Base-by-base conservation (phyloP, 30 jellyfish, hydroid and myxozoan genomes). In the Phacellophora camtschatica region DNA sequence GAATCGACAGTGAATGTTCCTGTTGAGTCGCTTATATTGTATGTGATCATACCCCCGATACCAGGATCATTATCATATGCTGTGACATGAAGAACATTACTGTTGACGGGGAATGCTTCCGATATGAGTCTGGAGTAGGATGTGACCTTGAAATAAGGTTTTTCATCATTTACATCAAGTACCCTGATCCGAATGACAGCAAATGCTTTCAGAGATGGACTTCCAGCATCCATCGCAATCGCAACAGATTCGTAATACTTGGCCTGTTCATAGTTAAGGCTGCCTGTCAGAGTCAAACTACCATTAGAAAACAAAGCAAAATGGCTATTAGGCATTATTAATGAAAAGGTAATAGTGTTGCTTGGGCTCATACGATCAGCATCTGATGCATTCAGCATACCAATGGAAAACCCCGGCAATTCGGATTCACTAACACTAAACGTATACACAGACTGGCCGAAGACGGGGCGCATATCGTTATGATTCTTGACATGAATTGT, bases 31-130 rank as follows among this genome's bases (percentile, higher is more conserved):
- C 18, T 20, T 8, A 90, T 49, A 23, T 67, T 33, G 30, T 74
- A 90, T 1, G 64, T 37, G 12, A 86, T 62, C 34, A 24, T 13
- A n/a, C 94, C 94, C 16, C 87, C 79, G 29, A 30, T 77, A 10
- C 88, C 89, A 24, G 70, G 48, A 39, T 92, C 98, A 37, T 35
- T 75, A 74, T 92, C 98, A 11, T 82, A 28, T 19, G 97, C 97
- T 24, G 58, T 53, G 28, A 86, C 96, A 2, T 42, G 63, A 0
- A 74, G 19, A 7, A 86, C 85, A 7, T 78, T 57, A 18, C 84
- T 43, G 13, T 91, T 89, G 45, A 81, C 86, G 31, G 82, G 82
- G 45, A 79, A 53, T 0, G 92, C 89, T 54, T 92, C 98, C 23
- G 96, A 74, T 22, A 92, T 83, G 66, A 88, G 80, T 22, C 48